Percentiles rank a stretch among this genome's conserved stretches.
phyloP scores from a whole-genome alignment of 2,797 vertebrate species.

The Hyperoplus lanceolatus region DNA sequence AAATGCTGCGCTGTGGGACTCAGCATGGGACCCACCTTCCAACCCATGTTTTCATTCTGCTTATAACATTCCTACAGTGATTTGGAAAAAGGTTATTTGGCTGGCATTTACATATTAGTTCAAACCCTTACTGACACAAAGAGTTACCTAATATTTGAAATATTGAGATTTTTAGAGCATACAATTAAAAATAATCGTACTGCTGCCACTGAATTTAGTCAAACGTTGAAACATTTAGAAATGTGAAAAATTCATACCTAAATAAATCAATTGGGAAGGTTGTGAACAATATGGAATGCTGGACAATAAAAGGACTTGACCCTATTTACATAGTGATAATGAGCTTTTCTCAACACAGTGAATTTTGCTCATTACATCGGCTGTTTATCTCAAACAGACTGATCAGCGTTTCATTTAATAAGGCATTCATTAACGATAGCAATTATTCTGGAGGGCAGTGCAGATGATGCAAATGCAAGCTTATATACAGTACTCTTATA shows the following conservation, averaged over 20 bases:
- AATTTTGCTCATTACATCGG: slow-evolving; percentile 54
- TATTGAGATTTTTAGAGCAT: not conserved
- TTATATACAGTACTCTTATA: slow-evolving; percentile 73
- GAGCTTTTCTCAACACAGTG: slow-evolving; percentile 26
- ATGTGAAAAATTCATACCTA: not conserved
- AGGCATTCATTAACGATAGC: slow-evolving; percentile 50
- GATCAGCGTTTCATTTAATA: slow-evolving; percentile 40
- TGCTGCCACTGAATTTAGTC: not conserved
- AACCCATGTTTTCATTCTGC: not conserved
- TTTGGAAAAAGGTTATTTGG: not conserved
- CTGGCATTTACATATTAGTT: not conserved
- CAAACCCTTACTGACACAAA: not conserved
- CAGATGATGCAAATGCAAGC: slow-evolving; percentile 76
- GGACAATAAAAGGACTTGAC: slow-evolving; percentile 18
- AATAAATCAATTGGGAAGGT: not conserved
- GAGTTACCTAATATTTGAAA: not conserved
- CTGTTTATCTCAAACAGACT: slow-evolving; percentile 54
- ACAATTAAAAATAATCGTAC: not conserved
- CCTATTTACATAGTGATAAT: slow-evolving; percentile 18
- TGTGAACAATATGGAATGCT: slow-evolving; percentile 3
- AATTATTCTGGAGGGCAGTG: slow-evolving; percentile 71
- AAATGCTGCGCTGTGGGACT: not conserved
- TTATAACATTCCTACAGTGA: not conserved
- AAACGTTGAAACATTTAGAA: not conserved
- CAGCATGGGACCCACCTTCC: slow-evolving; percentile 1